These are phyloP conservation scores for Pterobdella sp. DNA, from an alignment of 2,888 invertebrate genomes.

Conservation along the genomic window DNA sequence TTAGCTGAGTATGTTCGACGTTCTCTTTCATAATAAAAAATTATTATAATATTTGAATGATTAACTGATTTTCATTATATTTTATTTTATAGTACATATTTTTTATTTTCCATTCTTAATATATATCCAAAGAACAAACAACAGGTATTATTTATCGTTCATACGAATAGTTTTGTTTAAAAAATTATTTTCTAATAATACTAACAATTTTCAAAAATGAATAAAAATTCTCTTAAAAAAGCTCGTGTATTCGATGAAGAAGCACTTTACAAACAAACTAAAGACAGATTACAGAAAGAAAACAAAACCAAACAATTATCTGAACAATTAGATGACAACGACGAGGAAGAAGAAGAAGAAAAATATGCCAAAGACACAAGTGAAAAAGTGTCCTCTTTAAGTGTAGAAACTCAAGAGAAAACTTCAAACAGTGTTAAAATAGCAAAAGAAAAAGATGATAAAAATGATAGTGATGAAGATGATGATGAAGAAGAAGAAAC, in stretches of 20 bases:
- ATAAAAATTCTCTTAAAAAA: constrained; percentile 57
- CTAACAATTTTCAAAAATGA: constrained; percentile 13
- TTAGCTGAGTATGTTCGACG: too few relatives aligned
- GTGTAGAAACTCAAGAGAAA: not conserved
- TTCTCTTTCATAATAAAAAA: too few relatives aligned
- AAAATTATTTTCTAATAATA: not conserved
- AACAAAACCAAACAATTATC: not conserved
- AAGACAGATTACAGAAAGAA: constrained; percentile 48
- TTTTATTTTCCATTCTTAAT: too few relatives aligned
- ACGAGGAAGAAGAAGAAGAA: constrained; percentile 43
- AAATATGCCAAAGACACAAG: constrained; percentile 8
- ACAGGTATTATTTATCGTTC: not conserved
- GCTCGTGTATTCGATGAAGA: constrained; percentile 76
- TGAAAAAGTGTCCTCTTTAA: constrained; percentile 6
- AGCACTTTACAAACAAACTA: constrained; percentile 58
- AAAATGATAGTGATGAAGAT: constrained; percentile 8
- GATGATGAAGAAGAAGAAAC: constrained; percentile 16
- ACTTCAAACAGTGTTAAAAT: constrained; percentile 2
- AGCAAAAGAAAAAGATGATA: not conserved
- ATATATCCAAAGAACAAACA: not conserved
- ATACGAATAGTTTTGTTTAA: not conserved
- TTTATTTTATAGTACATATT: too few relatives aligned
- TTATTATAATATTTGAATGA: too few relatives aligned
- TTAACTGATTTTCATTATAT: too few relatives aligned
- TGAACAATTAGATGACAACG: constrained; percentile 33